Conservation (phyloP, 2,113 vertebrate genomes). For the Lichenostomus cassidix region DNA sequence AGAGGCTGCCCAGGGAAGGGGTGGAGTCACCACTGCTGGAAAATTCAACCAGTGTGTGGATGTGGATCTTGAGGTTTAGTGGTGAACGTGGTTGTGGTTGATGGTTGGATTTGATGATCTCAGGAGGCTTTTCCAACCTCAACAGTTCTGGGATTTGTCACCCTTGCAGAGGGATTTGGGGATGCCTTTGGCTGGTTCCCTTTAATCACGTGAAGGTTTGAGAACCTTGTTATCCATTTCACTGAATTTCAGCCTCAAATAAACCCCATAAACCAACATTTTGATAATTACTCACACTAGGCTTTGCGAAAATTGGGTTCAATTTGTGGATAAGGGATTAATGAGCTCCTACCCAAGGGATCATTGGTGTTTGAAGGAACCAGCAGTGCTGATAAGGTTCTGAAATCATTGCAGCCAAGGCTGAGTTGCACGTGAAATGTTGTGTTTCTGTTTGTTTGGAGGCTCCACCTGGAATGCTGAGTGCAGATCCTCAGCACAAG, state of each 20-base stretch:
- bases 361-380: not conserved
- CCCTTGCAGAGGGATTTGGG: not conserved
- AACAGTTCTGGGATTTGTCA: fast-evolving
- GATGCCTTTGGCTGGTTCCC: not conserved
- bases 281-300: not conserved
- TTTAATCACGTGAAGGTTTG: fast-evolving
- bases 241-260: not conserved
- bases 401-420: not conserved
- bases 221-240: fast-evolving
- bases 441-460: not conserved
- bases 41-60: fast-evolving
- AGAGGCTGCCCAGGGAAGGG: not conserved
- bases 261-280: fast-evolving
- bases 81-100: not conserved
- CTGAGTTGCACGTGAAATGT: fast-evolving
- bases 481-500: not conserved
- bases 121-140: not conserved
- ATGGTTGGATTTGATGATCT: not conserved
- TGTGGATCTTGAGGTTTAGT: not conserved
- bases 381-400: not conserved
- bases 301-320: not conserved
- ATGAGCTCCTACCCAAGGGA: not conserved
- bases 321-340: not conserved
- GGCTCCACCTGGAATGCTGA: fast-evolving
- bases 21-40: fast-evolving